These are phyloP conservation scores for Papilio glaucus DNA, from an alignment of 1,140 invertebrate species.

Conservation along the genomic window DNA sequence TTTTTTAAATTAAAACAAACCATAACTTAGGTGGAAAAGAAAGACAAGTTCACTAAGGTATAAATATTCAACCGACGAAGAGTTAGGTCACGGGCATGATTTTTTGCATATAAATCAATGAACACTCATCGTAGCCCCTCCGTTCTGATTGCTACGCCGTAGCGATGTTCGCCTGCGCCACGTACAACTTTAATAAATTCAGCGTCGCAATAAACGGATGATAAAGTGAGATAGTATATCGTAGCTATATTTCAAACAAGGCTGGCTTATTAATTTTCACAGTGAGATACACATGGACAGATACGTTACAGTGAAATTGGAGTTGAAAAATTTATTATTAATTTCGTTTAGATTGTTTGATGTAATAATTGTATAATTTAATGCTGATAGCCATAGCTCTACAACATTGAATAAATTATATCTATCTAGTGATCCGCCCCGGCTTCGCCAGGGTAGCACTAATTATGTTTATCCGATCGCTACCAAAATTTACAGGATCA, in stretches of 20 bases:
- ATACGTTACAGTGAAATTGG: slow-evolving; percentile 13
- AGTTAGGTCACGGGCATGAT: slow-evolving; percentile 32
- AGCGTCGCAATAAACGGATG: slow-evolving; percentile 21
- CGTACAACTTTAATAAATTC: slow-evolving; percentile 20
- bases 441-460: no score
- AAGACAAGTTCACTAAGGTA: slow-evolving; percentile 9
- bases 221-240: slow-evolving; percentile 23
- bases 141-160: slow-evolving; percentile 18
- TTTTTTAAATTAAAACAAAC: background rate
- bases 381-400: background rate
- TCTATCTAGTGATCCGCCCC: no score
- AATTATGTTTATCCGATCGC: no score
- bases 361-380: background rate
- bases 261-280: slow-evolving; percentile 18
- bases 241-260: slow-evolving; percentile 16
- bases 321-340: slow-evolving; percentile 1
- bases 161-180: background rate
- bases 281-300: background rate
- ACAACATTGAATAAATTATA: no score
- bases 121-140: slow-evolving; percentile 7
- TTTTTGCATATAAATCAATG: slow-evolving; percentile 37
- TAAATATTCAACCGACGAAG: slow-evolving; percentile 33
- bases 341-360: background rate
- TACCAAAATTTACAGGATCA: no score
- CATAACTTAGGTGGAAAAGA: background rate